phyloP scores from a whole-genome alignment of 1,140 invertebrate genomes.

The Polypedilum pembai region DNA sequence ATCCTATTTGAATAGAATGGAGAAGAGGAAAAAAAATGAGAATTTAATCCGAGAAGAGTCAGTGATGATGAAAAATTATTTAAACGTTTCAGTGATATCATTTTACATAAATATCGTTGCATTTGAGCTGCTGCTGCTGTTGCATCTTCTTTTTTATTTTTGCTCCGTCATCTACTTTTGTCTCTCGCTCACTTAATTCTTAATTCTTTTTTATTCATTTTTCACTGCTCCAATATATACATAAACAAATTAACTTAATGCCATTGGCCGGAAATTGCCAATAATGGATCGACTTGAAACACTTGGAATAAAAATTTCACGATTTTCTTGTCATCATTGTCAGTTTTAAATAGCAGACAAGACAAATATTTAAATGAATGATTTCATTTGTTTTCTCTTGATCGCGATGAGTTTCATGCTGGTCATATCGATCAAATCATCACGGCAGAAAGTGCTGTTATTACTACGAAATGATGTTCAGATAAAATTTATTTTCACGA shows the following conservation, averaged over 20 bases:
- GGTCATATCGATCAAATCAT: slow-evolving; percentile 18
- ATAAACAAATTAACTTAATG: slow-evolving; percentile 13
- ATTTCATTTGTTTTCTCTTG: not conserved
- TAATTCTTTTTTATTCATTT: not conserved
- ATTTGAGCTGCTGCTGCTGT: not conserved
- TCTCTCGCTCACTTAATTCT: not conserved
- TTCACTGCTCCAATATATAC: not conserved
- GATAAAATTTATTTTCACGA: slow-evolving; percentile 5
- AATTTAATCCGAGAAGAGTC: not conserved
- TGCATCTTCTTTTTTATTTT: not conserved
- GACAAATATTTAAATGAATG: slow-evolving; percentile 19
- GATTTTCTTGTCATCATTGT: slow-evolving; percentile 18
- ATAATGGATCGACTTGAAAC: slow-evolving; percentile 17
- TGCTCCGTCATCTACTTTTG: not conserved
- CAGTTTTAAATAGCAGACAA: slow-evolving; percentile 12
- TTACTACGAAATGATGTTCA: not conserved
- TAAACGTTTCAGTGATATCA: slow-evolving; percentile 15
- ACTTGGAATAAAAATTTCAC: slow-evolving; percentile 9
- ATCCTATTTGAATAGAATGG: not conserved
- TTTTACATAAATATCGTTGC: slow-evolving; percentile 18
- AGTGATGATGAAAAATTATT: not conserved
- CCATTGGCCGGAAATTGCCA: slow-evolving; percentile 15
- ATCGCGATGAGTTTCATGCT: not conserved
- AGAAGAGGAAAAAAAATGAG: not conserved
- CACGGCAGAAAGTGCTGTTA: not conserved